Evolutionary conservation across 2,113 vertebrate genomes (phyloP).

Genomic region (Petroica traversi): DNA sequence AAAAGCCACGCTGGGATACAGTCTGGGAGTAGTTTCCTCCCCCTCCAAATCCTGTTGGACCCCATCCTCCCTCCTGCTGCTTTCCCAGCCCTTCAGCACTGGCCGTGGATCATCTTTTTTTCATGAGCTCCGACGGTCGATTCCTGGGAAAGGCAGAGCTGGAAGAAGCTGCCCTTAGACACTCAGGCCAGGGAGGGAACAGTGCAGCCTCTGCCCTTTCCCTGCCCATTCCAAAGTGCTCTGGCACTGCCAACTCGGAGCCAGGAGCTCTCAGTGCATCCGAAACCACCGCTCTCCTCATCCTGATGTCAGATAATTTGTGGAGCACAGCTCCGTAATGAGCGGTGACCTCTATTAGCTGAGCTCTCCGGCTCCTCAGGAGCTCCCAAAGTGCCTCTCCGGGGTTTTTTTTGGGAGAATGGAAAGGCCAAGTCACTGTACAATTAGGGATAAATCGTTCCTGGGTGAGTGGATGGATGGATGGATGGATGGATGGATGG

Average conservation of each 20-base stretch:
- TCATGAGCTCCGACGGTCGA: neutral
- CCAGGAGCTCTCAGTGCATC: neutral
- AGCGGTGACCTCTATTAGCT: neutral
- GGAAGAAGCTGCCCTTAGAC: neutral
- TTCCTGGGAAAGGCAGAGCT: neutral
- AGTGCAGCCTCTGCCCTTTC: neutral
- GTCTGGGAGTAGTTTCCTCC: accelerated
- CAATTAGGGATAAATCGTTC: neutral
- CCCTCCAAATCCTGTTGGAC: neutral
- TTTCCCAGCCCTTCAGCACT: neutral
- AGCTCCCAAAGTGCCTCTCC: neutral
- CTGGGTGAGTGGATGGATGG: neutral
- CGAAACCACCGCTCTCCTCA: neutral
- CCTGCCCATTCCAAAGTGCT: neutral
- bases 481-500: neutral
- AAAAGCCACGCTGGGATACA: neutral
- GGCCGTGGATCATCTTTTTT: neutral
- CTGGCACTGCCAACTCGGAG: neutral
- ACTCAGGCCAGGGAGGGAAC: neutral
- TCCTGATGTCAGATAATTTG: neutral
- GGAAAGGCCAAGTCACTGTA: neutral
- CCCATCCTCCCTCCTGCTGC: neutral
- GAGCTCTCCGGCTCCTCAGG: neutral
- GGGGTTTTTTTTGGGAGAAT: neutral
- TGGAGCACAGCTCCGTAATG: neutral